Evolutionary conservation across 92 coral and sea anemone species (phyloP).

Genomic region (Micromussa lordhowensis): DNA sequence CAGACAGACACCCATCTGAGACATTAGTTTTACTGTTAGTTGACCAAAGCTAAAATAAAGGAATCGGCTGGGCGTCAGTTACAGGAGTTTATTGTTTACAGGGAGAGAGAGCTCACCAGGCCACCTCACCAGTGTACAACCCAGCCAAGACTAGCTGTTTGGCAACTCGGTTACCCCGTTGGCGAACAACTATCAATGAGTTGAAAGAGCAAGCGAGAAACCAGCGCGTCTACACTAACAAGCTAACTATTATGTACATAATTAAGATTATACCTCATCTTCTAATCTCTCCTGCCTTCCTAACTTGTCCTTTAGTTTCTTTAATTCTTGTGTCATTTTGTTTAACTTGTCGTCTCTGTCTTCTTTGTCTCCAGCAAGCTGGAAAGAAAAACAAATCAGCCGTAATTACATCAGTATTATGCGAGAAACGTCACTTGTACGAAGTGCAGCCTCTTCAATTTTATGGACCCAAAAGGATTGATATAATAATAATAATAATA

Average conservation of each 20-base stretch:
- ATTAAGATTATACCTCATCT: conserved; percentile 47
- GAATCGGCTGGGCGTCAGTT: too few relatives aligned
- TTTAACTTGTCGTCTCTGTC: conserved; percentile 60
- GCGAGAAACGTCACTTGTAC: neutral
- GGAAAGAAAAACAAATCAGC: neutral
- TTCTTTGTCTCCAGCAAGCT: conserved; percentile 79
- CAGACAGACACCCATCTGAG: too few relatives aligned
- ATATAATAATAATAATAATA: neutral
- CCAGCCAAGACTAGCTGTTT: neutral
- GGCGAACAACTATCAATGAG: neutral
- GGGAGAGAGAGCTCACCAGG: too few relatives aligned
- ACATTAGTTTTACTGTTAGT: too few relatives aligned
- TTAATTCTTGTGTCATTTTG: conserved; percentile 71
- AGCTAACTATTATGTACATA: neutral
- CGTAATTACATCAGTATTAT: neutral
- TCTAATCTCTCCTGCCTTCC: conserved; percentile 59
- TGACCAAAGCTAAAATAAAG: too few relatives aligned
- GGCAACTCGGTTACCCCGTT: too few relatives aligned
- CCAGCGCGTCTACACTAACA: neutral
- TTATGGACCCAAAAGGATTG: neutral
- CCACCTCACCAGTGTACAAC: too few relatives aligned
- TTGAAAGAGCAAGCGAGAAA: neutral
- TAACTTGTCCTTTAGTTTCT: conserved; percentile 56
- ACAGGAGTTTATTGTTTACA: too few relatives aligned
- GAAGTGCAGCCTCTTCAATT: neutral